A percentile compares a stretch with the other conserved stretches of the same genome.
Conservation (phyloP, 1,140 invertebrate genomes). For the Aphidius ervi region DNA sequence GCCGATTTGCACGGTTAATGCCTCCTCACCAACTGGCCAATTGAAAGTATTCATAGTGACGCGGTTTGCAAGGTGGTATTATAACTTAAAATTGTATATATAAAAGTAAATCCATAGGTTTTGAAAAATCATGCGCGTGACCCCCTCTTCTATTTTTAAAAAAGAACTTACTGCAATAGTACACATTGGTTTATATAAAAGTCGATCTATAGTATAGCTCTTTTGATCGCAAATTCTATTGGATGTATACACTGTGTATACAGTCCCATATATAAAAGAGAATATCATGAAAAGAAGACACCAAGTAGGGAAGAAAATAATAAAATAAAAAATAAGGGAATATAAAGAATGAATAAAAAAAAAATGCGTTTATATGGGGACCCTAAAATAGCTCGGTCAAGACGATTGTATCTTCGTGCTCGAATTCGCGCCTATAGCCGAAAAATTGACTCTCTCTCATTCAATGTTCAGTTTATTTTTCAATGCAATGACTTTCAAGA, state of each 20-base stretch:
- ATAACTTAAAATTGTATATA: slow-evolving; percentile 14
- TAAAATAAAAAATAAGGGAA: slow-evolving; percentile 3
- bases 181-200: not conserved
- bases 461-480: no score
- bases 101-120: slow-evolving; percentile 12
- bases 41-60: slow-evolving; percentile 26
- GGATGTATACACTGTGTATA: slow-evolving; percentile 29
- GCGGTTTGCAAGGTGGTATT: slow-evolving; percentile 19
- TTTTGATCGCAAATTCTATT: slow-evolving; percentile 43
- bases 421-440: slow-evolving; percentile 16
- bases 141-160: slow-evolving; percentile 28
- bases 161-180: slow-evolving; percentile 19
- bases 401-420: slow-evolving; percentile 16
- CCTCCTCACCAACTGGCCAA: slow-evolving; percentile 30
- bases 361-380: slow-evolving; percentile 5
- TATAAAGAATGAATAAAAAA: not conserved
- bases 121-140: slow-evolving; percentile 19
- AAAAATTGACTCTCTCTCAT: slow-evolving; percentile 10
- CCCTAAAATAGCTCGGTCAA: slow-evolving; percentile 15
- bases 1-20: slow-evolving; percentile 46
- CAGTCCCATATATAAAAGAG: slow-evolving; percentile 8
- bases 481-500: no score
- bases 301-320: not conserved
- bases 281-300: slow-evolving; percentile 8
- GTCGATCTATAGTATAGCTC: slow-evolving; percentile 21